Percentiles rank a stretch among this genome's conserved stretches.
These are phyloP conservation scores for Erpetoichthys calabaricus DNA, from an alignment of 2,797 vertebrate genomes.

Conservation along the genomic window DNA sequence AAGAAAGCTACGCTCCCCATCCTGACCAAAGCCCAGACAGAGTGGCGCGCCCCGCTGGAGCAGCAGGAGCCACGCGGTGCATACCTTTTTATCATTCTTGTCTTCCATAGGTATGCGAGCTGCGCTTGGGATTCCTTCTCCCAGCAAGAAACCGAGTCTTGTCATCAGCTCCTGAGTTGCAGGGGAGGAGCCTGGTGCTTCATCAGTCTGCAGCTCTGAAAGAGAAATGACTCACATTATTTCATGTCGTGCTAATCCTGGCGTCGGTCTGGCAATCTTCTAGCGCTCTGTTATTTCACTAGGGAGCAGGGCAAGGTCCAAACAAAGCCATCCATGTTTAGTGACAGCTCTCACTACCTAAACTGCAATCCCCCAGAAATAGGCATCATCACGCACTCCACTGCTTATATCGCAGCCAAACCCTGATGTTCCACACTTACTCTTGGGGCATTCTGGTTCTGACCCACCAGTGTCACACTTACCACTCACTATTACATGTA, in stretches of 20 bases:
- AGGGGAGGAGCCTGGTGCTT: conserved; percentile 77
- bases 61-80: conserved; percentile 25
- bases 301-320: too few relatives aligned
- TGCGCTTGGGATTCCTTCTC: conserved; percentile 88
- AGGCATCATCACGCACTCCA: too few relatives aligned
- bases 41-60: conserved; percentile 16
- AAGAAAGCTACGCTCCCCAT: background rate
- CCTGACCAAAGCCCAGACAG: background rate
- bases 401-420: too few relatives aligned
- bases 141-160: conserved; percentile 90
- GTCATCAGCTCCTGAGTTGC: conserved; percentile 98
- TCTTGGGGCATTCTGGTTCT: too few relatives aligned
- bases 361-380: too few relatives aligned
- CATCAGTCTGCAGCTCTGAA: conserved; percentile 65
- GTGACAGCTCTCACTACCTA: too few relatives aligned
- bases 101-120: conserved; percentile 83
- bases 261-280: conserved; percentile 7
- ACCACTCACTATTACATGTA: too few relatives aligned
- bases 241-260: background rate
- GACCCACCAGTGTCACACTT: too few relatives aligned
- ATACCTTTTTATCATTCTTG: conserved; percentile 92
- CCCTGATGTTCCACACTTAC: too few relatives aligned
- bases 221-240: conserved; percentile 20
- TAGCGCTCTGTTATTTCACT: too few relatives aligned
- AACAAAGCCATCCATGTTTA: too few relatives aligned